These are phyloP conservation scores for Nebria brevicollis DNA, from an alignment of 2,888 invertebrate species.

Conservation along the genomic window DNA sequence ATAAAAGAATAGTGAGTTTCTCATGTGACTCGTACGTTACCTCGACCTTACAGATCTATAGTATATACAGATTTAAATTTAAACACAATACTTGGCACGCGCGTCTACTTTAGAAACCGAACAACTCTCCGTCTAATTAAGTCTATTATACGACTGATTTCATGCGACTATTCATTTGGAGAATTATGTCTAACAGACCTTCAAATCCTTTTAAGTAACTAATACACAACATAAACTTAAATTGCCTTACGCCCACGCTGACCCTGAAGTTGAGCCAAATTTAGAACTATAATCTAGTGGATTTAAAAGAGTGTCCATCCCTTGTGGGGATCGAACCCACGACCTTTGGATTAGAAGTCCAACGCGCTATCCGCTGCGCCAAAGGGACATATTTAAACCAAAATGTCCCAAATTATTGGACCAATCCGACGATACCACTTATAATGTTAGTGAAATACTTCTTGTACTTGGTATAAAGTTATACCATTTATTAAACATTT, in stretches of 20 bases:
- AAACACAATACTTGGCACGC: neutral
- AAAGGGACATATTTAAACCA: slow-evolving; percentile 70
- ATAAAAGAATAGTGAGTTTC: neutral
- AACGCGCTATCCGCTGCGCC: slow-evolving; percentile 91
- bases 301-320: slow-evolving; percentile 65
- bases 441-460: no score
- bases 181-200: no score
- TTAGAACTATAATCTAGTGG: neutral
- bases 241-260: neutral
- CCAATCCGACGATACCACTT: neutral
- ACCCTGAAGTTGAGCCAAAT: neutral
- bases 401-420: neutral
- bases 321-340: slow-evolving; percentile 89
- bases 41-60: neutral
- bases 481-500: neutral
- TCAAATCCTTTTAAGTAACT: neutral
- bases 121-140: neutral
- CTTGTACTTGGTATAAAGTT: no score
- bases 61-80: slow-evolving; percentile 16
- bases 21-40: no score
- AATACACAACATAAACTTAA: neutral
- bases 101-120: neutral
- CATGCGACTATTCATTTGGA: neutral
- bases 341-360: slow-evolving; percentile 92
- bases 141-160: neutral